Evolutionary conservation across 2,888 invertebrate genomes (phyloP).

Genomic region (Dryocosmus kuriphilus): DNA sequence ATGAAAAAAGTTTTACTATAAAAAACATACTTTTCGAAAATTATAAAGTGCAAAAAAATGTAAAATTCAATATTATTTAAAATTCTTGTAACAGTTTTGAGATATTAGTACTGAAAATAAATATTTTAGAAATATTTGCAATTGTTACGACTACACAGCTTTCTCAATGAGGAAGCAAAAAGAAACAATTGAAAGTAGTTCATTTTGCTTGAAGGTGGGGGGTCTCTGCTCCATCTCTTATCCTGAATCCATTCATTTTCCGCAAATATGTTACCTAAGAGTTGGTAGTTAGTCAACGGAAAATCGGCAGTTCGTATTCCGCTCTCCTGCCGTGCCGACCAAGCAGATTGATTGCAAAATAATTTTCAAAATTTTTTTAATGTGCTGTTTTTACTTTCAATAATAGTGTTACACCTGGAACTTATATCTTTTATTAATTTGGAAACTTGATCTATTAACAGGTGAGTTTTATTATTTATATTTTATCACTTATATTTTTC

Average conservation of each 20-base stretch:
- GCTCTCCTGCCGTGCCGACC: background rate
- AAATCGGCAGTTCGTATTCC: slow-evolving; percentile 9
- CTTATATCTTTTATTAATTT: background rate
- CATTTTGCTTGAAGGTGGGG: background rate
- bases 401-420: background rate
- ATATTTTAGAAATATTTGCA: no score
- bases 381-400: background rate
- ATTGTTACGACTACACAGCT: no score
- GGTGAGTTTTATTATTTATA: background rate
- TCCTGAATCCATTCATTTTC: background rate
- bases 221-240: background rate
- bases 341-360: background rate
- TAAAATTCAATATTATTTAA: no score
- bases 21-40: no score
- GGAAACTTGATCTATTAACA: background rate
- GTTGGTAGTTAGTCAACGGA: slow-evolving; percentile 7
- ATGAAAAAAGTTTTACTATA: no score
- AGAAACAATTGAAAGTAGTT: slow-evolving; percentile 2
- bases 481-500: no score
- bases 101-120: no score
- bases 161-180: no score
- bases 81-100: no score
- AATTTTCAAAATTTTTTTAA: background rate
- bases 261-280: background rate
- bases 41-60: no score